A percentile compares a stretch with the other conserved stretches of the same genome.
Evolutionary conservation across 2,797 vertebrate genomes (phyloP).

Genomic region (Rhinatrema bivittatum): DNA sequence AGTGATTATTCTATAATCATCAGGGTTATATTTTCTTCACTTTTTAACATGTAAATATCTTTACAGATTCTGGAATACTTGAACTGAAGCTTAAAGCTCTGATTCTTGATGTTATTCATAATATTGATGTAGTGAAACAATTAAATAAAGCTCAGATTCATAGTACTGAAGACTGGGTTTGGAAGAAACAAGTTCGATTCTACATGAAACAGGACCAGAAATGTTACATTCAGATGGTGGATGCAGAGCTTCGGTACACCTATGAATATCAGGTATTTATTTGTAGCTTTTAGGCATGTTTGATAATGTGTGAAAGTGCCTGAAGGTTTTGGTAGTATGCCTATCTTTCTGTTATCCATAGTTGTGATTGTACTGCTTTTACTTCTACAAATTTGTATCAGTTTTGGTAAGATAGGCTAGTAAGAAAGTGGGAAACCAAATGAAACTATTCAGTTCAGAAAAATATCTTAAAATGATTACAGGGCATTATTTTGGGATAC

Average conservation of each 20-base stretch:
- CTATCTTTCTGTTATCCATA: constrained; percentile 10
- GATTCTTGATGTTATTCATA: constrained; percentile 91
- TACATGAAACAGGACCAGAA: constrained; percentile 72
- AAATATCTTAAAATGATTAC: too few relatives aligned
- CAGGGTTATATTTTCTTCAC: too few relatives aligned
- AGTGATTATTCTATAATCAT: too few relatives aligned
- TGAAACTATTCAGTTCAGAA: too few relatives aligned
- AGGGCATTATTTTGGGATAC: too few relatives aligned
- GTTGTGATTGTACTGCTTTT: too few relatives aligned
- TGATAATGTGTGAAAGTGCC: too few relatives aligned
- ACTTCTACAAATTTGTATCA: too few relatives aligned
- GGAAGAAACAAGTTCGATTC: constrained; percentile 91
- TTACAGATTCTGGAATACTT: constrained; percentile 71
- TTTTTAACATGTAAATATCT: constrained; percentile 14
- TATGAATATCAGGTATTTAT: constrained; percentile 89
- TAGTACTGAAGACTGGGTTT: constrained; percentile 74
- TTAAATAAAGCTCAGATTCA: constrained; percentile 67
- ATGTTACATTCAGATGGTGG: constrained; percentile 87
- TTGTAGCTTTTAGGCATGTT: background rate
- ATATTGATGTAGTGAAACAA: constrained; percentile 86
- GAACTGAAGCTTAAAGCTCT: constrained; percentile 89
- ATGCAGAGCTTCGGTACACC: constrained; percentile 86
- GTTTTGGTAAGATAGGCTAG: too few relatives aligned
- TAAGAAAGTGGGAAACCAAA: too few relatives aligned
- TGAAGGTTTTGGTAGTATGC: too few relatives aligned